Base-by-base conservation (phyloP, 1,140 invertebrate species). In the Drosophila rhopaloa region DNA sequence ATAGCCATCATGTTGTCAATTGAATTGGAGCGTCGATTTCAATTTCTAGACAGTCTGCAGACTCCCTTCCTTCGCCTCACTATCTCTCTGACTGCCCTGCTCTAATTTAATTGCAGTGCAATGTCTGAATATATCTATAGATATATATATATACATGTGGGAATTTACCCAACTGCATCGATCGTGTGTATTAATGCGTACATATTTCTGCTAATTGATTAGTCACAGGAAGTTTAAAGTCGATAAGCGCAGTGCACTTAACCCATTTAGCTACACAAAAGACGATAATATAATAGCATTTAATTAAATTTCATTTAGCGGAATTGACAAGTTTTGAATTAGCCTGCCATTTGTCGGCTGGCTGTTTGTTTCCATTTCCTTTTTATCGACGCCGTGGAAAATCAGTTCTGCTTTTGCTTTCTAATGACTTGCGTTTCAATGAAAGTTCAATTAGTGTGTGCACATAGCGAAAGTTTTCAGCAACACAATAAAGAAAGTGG, bases 361-460 rank as follows among this genome's bases (percentile, higher is more conserved):
- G 38, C 55, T 55, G 56, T 59, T 63, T 67, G 58, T 80, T 85
- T 81, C 63, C 24, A 75, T 82, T 82, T 86, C 70, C 66, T 60
- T 68, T 88, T 76, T 67, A 66, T 59, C 65, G 67, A 27, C 27
- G 58, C 58, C 27, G 61, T 56, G 77, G 47, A 60, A 77, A 67
- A 58, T 65, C 51, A 48, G 27, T 86, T 82, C 83, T 83, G 83
- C 73, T 80, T 66, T 88, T 89, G 78, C 84, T 88, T 88, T 88
- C 83, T 89, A 88, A 88, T 88, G 83, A 77, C 76, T 84, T 67
- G 84, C 77, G 80, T 80, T 89, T 84, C 80, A 88, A 83, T 83
- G 83, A 89, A 88, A 88, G 83, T 89, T 83, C 84, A 89, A 88
- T 88, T 88, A 88, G 76, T 44, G 61, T 62, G 83, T 76, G 40